These are phyloP conservation scores for Hemistola chrysoprasaria DNA, from an alignment of 2,888 invertebrate genomes.

Conservation along the genomic window DNA sequence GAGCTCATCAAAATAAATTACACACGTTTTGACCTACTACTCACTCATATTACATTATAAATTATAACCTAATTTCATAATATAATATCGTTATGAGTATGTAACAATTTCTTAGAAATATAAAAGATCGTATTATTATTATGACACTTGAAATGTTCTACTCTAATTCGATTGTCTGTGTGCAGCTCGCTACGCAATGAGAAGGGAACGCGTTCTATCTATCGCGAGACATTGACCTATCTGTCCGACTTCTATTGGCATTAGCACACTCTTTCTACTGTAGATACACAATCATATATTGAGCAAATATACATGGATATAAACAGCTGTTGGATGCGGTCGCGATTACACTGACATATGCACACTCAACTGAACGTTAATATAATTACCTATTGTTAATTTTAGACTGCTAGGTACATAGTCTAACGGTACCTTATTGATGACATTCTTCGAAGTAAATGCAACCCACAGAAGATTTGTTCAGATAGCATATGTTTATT, in stretches of 20 bases:
- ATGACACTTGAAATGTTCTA: constrained; percentile 6
- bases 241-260: constrained; percentile 50
- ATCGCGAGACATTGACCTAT: constrained; percentile 76
- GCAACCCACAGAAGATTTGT: no score
- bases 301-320: constrained; percentile 60
- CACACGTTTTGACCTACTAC: constrained; percentile 5
- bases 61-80: no score
- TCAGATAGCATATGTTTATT: no score
- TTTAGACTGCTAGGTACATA: no score
- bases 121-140: constrained; percentile 4
- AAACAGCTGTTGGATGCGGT: constrained; percentile 63
- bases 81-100: no score
- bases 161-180: constrained; percentile 11
- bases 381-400: background rate
- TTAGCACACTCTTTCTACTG: constrained; percentile 43
- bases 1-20: constrained; percentile 3
- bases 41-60: no score
- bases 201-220: constrained; percentile 36
- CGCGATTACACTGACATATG: constrained; percentile 51
- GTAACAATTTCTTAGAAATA: no score
- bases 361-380: constrained; percentile 13
- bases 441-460: no score
- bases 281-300: constrained; percentile 3
- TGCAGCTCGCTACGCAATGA: constrained; percentile 23
- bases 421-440: no score